These are phyloP conservation scores for Macquaria ambigua DNA, from an alignment of 2,113 vertebrate species.

Conservation along the genomic window DNA sequence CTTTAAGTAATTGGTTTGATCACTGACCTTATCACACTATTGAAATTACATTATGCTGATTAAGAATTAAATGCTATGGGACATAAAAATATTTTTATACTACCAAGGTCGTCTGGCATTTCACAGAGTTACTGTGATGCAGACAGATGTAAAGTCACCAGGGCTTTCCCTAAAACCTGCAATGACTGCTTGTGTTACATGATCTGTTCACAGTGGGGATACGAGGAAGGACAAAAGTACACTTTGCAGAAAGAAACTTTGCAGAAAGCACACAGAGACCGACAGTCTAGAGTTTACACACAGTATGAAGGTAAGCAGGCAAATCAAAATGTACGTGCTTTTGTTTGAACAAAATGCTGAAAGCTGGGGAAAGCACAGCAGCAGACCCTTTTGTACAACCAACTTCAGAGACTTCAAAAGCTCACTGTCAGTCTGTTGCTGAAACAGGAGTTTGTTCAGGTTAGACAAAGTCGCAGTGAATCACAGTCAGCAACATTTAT, in stretches of 20 bases:
- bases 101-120: not conserved
- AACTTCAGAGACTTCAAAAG: constrained; percentile 27
- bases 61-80: no score
- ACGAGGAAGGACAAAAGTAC: not conserved
- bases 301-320: constrained; percentile 1
- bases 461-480: constrained; percentile 20
- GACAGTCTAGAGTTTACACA: not conserved
- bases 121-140: constrained; percentile 1
- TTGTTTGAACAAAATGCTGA: constrained; percentile 18
- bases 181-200: not conserved
- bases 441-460: constrained; percentile 29
- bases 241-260: constrained; percentile 8
- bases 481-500: constrained; percentile 35
- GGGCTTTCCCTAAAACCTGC: not conserved
- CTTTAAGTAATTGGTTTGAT: no score
- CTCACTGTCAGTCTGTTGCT: constrained; percentile 20
- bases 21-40: no score
- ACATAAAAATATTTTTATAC: no score
- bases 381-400: not conserved
- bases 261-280: not conserved
- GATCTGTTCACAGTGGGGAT: not conserved
- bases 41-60: no score
- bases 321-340: constrained; percentile 23
- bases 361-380: constrained; percentile 3
- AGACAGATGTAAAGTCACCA: not conserved